Evolutionary conservation across 2,113 vertebrate species (phyloP).

Genomic region (Archilochus colubris): DNA sequence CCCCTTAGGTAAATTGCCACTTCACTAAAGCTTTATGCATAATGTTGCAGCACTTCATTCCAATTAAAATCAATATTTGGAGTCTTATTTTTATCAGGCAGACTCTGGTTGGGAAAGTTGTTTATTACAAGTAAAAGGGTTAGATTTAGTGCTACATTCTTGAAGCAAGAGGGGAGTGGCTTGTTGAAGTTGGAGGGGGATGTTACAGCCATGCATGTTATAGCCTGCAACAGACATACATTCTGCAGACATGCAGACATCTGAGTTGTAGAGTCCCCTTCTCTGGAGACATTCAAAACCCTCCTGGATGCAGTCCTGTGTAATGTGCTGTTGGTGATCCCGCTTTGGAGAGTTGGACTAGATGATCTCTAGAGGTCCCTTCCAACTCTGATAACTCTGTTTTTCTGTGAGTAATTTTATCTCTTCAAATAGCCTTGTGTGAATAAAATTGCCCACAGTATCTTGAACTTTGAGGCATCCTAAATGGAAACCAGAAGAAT

Average conservation of each 20-base stretch:
- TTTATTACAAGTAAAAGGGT: constrained; percentile 63
- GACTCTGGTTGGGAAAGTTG: constrained; percentile 63
- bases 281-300: too few species aligned
- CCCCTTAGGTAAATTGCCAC: constrained; percentile 87
- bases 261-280: background rate
- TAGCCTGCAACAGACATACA: background rate
- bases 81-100: constrained; percentile 77
- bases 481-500: background rate
- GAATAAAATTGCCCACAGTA: background rate
- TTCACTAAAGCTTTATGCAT: constrained; percentile 86
- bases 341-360: too few species aligned
- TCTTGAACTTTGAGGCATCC: background rate
- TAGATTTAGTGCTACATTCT: constrained; percentile 40
- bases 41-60: constrained; percentile 91
- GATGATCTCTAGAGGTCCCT: too few species aligned
- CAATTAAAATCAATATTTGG: constrained; percentile 88
- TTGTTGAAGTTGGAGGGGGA: background rate
- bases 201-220: background rate
- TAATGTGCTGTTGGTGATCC: too few species aligned
- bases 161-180: constrained; percentile 20
- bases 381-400: too few species aligned
- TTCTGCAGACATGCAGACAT: background rate
- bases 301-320: too few species aligned
- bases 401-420: background rate
- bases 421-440: background rate